Evolutionary conservation across 2,113 vertebrate species (phyloP).

Genomic region (Aix galericulata): DNA sequence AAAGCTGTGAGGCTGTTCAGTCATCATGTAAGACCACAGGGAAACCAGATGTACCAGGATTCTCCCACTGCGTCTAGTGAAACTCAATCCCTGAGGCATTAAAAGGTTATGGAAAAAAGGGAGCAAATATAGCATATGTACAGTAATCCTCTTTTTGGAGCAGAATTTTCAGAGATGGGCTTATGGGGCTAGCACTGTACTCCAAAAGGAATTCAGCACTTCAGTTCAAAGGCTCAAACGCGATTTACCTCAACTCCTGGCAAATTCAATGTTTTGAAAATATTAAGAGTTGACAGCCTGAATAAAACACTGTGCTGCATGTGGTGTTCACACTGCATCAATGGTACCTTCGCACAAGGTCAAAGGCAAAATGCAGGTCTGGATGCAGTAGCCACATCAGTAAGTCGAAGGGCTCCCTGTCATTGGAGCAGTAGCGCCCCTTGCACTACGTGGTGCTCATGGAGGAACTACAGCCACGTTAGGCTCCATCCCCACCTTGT

Average conservation of each 20-base stretch:
- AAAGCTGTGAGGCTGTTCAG: conserved; percentile 69
- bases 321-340: background rate
- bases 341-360: conserved; percentile 22
- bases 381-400: background rate
- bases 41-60: conserved; percentile 72
- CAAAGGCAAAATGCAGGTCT: background rate
- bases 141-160: conserved; percentile 55
- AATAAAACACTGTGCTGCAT: background rate
- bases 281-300: background rate
- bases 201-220: conserved; percentile 43
- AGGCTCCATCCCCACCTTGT: background rate
- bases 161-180: conserved; percentile 34
- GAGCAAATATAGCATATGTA: conserved; percentile 48
- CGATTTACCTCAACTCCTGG: background rate
- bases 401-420: background rate
- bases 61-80: conserved; percentile 62
- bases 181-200: background rate
- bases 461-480: background rate
- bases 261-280: background rate
- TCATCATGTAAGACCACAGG: conserved; percentile 71
- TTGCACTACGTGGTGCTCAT: background rate
- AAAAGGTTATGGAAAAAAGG: conserved; percentile 59
- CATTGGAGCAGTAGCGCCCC: background rate
- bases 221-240: conserved; percentile 8
- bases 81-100: conserved; percentile 65